A percentile compares a stretch with the other conserved stretches of the same genome.
Conservation (phyloP, 1,140 invertebrate genomes). For the Scaptomyza pallida region DNA sequence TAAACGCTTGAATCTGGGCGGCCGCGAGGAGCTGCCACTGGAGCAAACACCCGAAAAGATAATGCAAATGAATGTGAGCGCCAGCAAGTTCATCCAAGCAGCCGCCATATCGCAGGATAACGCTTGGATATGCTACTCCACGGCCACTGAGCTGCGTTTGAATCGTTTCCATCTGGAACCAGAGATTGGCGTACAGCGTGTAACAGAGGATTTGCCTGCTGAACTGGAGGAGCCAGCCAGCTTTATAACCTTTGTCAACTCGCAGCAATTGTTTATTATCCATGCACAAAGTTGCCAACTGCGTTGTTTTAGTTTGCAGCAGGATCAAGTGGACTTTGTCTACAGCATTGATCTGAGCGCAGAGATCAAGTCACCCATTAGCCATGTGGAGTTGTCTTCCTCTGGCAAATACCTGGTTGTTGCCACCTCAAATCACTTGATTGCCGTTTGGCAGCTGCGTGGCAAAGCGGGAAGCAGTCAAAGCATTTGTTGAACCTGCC, state of each 20-base stretch:
- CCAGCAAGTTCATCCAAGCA: slow-evolving; percentile 59
- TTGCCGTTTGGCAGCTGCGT: slow-evolving; percentile 86
- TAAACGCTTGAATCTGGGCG: background rate
- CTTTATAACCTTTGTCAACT: slow-evolving; percentile 84
- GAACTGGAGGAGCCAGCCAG: slow-evolving; percentile 81
- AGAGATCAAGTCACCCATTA: slow-evolving; percentile 23
- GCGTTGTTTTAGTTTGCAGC: slow-evolving; percentile 44
- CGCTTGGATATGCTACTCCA: slow-evolving; percentile 90
- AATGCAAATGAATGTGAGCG: slow-evolving; percentile 85
- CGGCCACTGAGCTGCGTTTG: slow-evolving; percentile 87
- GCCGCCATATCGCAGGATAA: slow-evolving; percentile 88
- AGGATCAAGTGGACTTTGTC: slow-evolving; percentile 12
- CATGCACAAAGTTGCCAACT: slow-evolving; percentile 56
- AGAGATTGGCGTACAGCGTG: slow-evolving; percentile 82
- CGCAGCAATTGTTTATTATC: slow-evolving; percentile 81
- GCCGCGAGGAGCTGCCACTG: slow-evolving; percentile 37
- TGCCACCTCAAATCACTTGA: slow-evolving; percentile 86
- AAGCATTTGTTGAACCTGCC: slow-evolving; percentile 86
- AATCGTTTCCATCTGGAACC: slow-evolving; percentile 84
- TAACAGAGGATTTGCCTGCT: slow-evolving; percentile 83
- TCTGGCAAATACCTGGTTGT: slow-evolving; percentile 87
- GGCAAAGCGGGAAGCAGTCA: slow-evolving; percentile 82
- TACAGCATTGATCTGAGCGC: slow-evolving; percentile 31
- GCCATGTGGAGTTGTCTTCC: slow-evolving; percentile 55
- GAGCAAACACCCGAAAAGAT: slow-evolving; percentile 87